phyloP scores from a whole-genome alignment of 1,140 invertebrate species.

The Anastrepha ludens region DNA sequence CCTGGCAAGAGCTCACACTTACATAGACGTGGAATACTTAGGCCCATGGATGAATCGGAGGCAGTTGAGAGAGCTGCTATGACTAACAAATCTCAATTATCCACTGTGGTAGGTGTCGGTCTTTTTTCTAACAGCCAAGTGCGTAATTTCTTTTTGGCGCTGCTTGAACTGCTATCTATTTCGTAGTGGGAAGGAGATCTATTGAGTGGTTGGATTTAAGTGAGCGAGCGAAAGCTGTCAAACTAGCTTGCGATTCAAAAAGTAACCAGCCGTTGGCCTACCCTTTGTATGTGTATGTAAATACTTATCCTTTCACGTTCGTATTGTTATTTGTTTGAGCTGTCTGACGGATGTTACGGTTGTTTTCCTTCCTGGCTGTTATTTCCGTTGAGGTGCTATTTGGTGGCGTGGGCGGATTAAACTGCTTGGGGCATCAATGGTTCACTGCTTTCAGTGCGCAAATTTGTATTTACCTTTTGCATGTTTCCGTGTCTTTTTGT shows the following conservation, averaged over 20 bases:
- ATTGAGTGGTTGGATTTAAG: no score
- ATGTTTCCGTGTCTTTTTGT: neutral
- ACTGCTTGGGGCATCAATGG: neutral
- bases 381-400: slow-evolving; percentile 25
- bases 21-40: no score
- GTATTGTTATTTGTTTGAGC: slow-evolving; percentile 33
- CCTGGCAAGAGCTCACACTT: no score
- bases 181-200: neutral
- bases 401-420: neutral
- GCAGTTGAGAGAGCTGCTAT: no score
- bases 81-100: no score
- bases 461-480: neutral
- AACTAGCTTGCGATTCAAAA: no score
- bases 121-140: no score
- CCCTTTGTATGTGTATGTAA: neutral
- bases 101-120: no score
- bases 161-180: neutral
- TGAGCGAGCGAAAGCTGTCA: no score
- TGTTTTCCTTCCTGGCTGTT: slow-evolving; percentile 47
- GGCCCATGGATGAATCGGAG: no score
- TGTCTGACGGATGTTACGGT: slow-evolving; percentile 35
- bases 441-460: neutral
- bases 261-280: no score
- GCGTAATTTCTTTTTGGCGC: neutral
- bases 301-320: neutral